Evolutionary conservation across 1,140 invertebrate species (phyloP), one percentile per base, ranked within the genome.

Genomic region (Brachionus asplanchnoidis): DNA sequence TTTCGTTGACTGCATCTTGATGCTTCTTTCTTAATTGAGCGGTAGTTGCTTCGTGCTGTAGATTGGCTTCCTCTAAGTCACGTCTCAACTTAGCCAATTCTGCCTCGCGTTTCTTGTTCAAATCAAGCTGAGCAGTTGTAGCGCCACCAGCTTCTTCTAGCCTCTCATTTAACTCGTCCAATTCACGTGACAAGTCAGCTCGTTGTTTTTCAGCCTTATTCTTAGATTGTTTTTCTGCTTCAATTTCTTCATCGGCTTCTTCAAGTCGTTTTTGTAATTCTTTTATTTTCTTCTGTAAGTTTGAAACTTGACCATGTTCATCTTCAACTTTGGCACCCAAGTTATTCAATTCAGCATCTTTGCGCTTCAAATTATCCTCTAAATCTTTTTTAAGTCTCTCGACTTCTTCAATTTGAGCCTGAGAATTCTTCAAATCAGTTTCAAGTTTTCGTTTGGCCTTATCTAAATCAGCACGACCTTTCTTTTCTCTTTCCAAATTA

Each of bases 51-150:
- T 99, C 97, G 90, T 99, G 96, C 91, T 99, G 96, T 89, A 99
- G 95, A 92, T 98, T 97, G 88, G 95, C 92, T 91, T 99, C 97
- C 90, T 99, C 97, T 87, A 99, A 93, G 91, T 99, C 97, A 88
- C 97, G 94, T 87, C 97, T 94, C 66, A 99, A 93, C 90, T 99
- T 99, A 92, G 95, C 94, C 85, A 99, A 93, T 91, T 99, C 97
- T 88, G 95, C 95, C 91, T 99, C 97, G 86, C 97, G 94, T 92
- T 99, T 98, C 93, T 99, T 99, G 94, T 99, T 99, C 87, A 99
- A 93, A 91, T 99, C 97, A 90, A 99, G 95, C 88, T 99, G 97
- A 86, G 97, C 96, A 79, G 95, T 95, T 85, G 97, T 99, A 86
- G 97, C 97, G 90, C 97, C 97, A 91, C 97, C 97, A 89, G 96